Evolutionary conservation across 2,888 invertebrate genomes (phyloP).

Genomic region (Melolontha melolontha): DNA sequence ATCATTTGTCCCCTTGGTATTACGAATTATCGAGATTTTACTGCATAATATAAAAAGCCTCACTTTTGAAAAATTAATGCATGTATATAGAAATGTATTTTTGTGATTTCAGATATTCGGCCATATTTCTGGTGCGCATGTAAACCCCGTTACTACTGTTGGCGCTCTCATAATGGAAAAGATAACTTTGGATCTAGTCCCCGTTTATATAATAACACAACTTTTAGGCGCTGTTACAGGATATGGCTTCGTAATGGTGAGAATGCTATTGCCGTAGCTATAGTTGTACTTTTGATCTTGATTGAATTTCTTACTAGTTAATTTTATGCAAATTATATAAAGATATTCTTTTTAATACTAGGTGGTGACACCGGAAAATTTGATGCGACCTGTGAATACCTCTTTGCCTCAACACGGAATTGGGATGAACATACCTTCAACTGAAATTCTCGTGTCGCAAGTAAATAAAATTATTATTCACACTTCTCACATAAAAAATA

Average conservation of each 20-base stretch:
- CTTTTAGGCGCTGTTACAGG: conserved; percentile 75
- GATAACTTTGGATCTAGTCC: conserved; percentile 68
- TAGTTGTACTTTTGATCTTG: no score
- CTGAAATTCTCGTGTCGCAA: conserved; percentile 47
- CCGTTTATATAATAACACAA: conserved; percentile 74
- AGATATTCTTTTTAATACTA: conserved; percentile 44
- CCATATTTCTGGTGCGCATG: conserved; percentile 82
- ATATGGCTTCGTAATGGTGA: conserved; percentile 68
- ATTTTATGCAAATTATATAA: no score
- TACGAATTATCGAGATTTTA: no score
- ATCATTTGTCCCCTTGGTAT: no score
- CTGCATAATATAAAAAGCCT: no score
- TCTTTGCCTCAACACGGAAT: conserved; percentile 30
- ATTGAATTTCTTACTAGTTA: no score
- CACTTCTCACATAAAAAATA: neutral
- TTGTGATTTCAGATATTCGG: conserved; percentile 72
- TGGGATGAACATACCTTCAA: conserved; percentile 49
- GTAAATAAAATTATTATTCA: conserved; percentile 10
- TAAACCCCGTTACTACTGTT: conserved; percentile 81
- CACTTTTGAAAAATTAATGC: no score
- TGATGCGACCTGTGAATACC: conserved; percentile 27
- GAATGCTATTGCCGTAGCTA: conserved; percentile 3
- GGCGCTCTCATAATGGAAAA: conserved; percentile 72
- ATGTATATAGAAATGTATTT: neutral
- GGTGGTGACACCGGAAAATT: conserved; percentile 53